Evolutionary conservation across 1,140 invertebrate species (phyloP).

Genomic region (Oryzaephilus surinamensis): DNA sequence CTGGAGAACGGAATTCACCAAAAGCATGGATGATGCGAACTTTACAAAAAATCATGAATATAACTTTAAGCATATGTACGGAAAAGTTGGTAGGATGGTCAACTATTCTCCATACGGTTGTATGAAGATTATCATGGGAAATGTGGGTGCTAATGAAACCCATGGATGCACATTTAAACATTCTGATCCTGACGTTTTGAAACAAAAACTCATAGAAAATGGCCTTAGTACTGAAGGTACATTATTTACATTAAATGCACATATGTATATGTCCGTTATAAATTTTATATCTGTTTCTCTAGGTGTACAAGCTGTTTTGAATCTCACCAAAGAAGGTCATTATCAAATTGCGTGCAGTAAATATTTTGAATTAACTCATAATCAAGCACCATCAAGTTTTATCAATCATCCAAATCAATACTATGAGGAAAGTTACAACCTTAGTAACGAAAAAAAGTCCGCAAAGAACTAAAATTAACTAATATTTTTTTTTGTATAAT

Average conservation of each 20-base stretch:
- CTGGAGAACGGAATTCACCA: constrained; percentile 86
- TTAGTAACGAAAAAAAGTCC: too few species aligned
- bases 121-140: constrained; percentile 77
- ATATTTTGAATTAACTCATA: constrained; percentile 76
- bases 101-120: constrained; percentile 90
- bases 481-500: too few species aligned
- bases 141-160: constrained; percentile 66
- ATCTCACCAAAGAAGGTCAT: constrained; percentile 54
- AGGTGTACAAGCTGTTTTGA: constrained; percentile 39
- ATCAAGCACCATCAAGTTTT: constrained; percentile 42
- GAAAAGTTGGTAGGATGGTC: constrained; percentile 84
- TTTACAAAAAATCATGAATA: constrained; percentile 93
- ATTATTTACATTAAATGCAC: constrained; percentile 25
- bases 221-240: constrained; percentile 44
- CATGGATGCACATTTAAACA: constrained; percentile 92
- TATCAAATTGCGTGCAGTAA: constrained; percentile 80
- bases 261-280: not conserved
- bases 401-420: constrained; percentile 92
- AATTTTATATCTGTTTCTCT: constrained; percentile 5
- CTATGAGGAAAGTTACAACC: constrained; percentile 41
- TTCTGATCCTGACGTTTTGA: constrained; percentile 59
- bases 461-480: too few species aligned
- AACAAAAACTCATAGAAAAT: constrained; percentile 59
- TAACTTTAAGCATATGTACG: constrained; percentile 87
- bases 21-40: constrained; percentile 78